Percentiles rank a stretch among this genome's conserved stretches.
Conservation (phyloP, 1,140 invertebrate genomes). For the Phthorimaea operculella region DNA sequence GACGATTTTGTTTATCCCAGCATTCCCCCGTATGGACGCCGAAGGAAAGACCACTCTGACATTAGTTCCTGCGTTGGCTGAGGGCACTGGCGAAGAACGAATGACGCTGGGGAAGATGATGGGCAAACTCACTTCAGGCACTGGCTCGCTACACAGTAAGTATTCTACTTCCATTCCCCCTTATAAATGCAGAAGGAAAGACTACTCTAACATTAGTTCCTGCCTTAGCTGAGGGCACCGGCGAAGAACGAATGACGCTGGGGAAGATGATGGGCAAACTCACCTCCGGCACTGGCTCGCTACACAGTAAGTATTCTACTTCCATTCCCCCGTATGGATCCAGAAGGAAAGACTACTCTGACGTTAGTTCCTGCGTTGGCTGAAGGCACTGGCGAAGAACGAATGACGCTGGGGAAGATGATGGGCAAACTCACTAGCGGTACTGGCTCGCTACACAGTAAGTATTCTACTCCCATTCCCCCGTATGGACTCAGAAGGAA, state of each 20-base stretch:
- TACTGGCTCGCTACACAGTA: conserved; percentile 72
- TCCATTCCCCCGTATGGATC: conserved; percentile 64
- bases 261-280: conserved; percentile 87
- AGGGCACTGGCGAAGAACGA: conserved; percentile 80
- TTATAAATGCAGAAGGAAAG: conserved; percentile 60
- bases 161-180: conserved; percentile 40
- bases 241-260: conserved; percentile 83
- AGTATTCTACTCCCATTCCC: conserved; percentile 41
- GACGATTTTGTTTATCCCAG: conserved; percentile 22
- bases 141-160: conserved; percentile 70
- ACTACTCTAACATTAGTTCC: conserved; percentile 91
- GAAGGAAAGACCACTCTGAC: conserved; percentile 80
- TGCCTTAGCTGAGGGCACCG: conserved; percentile 76
- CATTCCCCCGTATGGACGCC: conserved; percentile 65
- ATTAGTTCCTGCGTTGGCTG: conserved; percentile 81
- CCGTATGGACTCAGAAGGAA: conserved; percentile 60
- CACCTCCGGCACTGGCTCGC: conserved; percentile 77
- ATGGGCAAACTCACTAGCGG: conserved; percentile 88
- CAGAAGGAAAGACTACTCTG: conserved; percentile 77
- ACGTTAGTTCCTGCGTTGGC: conserved; percentile 84
- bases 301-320: conserved; percentile 56
- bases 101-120: conserved; percentile 84
- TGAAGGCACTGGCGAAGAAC: conserved; percentile 79
- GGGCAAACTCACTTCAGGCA: conserved; percentile 87
- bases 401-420: conserved; percentile 83